A percentile compares a stretch with the other conserved stretches of the same genome.
Conservation (phyloP, 2,113 vertebrate genomes). For the Sphaerodactylus townsendi region DNA sequence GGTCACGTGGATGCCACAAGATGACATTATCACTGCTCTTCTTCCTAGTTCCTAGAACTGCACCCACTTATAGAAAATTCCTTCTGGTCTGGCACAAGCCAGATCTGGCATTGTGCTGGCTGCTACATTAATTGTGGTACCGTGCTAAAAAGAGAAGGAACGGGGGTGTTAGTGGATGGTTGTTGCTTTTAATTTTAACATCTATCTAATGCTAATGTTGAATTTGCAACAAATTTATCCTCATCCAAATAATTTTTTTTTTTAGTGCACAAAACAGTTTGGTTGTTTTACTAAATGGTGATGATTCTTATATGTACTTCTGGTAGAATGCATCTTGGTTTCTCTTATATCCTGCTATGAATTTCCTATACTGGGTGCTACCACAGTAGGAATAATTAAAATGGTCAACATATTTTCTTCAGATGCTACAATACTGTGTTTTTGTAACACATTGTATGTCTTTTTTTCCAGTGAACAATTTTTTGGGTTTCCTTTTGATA, state of each 20-base stretch:
- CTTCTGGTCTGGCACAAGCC: neutral
- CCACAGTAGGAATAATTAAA: neutral
- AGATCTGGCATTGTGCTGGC: neutral
- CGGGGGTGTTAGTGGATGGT: neutral
- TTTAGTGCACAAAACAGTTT: too few species aligned
- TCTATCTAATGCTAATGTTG: neutral
- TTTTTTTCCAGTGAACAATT: fast-evolving
- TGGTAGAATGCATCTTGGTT: neutral
- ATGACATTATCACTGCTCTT: neutral
- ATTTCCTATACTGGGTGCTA: neutral
- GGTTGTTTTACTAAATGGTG: neutral
- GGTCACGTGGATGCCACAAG: neutral
- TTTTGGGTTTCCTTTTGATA: constrained; percentile 11
- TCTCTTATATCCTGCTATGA: neutral
- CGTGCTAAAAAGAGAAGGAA: neutral
- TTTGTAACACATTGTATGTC: neutral
- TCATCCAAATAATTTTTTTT: neutral
- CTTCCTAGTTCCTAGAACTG: neutral
- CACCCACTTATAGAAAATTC: neutral
- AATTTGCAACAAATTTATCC: neutral
- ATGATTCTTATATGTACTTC: neutral
- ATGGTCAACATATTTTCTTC: neutral
- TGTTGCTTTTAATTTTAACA: neutral
- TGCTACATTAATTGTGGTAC: neutral
- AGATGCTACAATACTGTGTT: neutral